Base-by-base conservation (phyloP, 2,113 vertebrate genomes). In the Bos javanicus region DNA sequence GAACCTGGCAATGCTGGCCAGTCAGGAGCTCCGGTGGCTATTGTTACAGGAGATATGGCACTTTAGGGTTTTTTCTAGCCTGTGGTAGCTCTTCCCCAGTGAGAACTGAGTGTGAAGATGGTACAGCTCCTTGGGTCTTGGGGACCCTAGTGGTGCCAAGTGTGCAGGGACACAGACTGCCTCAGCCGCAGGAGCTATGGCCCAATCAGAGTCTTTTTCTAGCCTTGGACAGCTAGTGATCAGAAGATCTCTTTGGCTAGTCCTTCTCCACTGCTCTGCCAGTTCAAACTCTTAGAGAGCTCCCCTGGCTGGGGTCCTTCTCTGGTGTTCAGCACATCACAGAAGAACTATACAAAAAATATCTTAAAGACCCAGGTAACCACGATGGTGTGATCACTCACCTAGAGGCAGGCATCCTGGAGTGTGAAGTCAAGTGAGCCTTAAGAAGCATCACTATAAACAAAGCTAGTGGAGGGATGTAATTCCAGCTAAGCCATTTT, bases 1-100 rank as follows among this genome's bases (percentile, higher is more conserved):
- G 17, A 21, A 19, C 19, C n/a, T 71, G n/a, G 19, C n/a, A 23
- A n/a, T 36, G 17, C n/a, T 1, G 0, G n/a, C 16, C n/a, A 36
- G 10, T 36, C 64, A 71, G n/a, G n/a, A 71, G n/a, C 64, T 36
- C n/a, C 19, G 21, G n/a, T 36, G 64, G 9, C n/a, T 36, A 71
- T 23, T 71, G 17, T 71, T 4, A 23, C 19, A 23, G n/a, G n/a
- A 71, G n/a, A 23, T 36, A 71, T 0, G 17, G 19, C n/a, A 71
- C 19, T 23, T 71, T 71, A 71, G n/a, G 4, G 8, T 19, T 19
- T 21, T 64, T 36, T 36, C 36, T 71, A 71, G 4, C 4, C 64
- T 71, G 64, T 71, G 64, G n/a, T n/a, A 71, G n/a, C 64, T 23
- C n/a, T 71, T 36, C n/a, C n/a, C 9, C n/a, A 12, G 19, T 36